Evolutionary conservation across 1,140 invertebrate species (phyloP).

Genomic region (Drosophila pseudoananassae): DNA sequence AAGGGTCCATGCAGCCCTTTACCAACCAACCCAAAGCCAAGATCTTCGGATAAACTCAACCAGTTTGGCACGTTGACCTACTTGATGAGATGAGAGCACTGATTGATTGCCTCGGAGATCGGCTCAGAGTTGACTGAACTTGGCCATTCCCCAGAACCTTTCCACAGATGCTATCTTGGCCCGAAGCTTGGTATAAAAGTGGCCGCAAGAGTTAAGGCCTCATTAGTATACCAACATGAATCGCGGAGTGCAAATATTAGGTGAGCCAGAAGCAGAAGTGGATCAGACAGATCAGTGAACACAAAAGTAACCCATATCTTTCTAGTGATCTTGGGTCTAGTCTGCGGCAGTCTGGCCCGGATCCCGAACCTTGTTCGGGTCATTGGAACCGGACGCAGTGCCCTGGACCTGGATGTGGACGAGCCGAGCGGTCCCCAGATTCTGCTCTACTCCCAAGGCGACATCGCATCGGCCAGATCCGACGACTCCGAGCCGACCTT

Average conservation of each 20-base stretch:
- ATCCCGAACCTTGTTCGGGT: slow-evolving; percentile 24
- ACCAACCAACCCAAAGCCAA: slow-evolving; percentile 11
- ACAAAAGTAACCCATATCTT: background rate
- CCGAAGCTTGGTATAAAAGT: slow-evolving; percentile 54
- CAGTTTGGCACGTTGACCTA: slow-evolving; percentile 59
- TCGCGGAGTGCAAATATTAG: slow-evolving; percentile 37
- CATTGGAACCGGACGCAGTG: slow-evolving; percentile 36
- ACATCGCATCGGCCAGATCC: slow-evolving; percentile 18
- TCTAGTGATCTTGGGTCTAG: slow-evolving; percentile 36
- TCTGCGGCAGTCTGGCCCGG: slow-evolving; percentile 28
- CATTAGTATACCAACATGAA: slow-evolving; percentile 49
- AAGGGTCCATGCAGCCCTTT: slow-evolving; percentile 20
- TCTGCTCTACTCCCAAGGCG: slow-evolving; percentile 42
- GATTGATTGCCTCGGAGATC: slow-evolving; percentile 45
- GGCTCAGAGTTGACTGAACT: slow-evolving; percentile 48
- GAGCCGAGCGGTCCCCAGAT: slow-evolving; percentile 45
- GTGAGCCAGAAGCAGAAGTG: slow-evolving; percentile 29
- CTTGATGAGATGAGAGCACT: slow-evolving; percentile 25
- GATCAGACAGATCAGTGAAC: background rate
- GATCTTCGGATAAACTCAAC: slow-evolving; percentile 32
- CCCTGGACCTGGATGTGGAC: background rate
- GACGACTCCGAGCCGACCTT: slow-evolving; percentile 37
- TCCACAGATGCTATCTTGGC: slow-evolving; percentile 43
- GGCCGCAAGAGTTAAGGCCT: background rate
- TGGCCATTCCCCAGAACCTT: slow-evolving; percentile 31